phyloP scores from a whole-genome alignment of 2,797 vertebrate species.

The Syndactyla subalaris region DNA sequence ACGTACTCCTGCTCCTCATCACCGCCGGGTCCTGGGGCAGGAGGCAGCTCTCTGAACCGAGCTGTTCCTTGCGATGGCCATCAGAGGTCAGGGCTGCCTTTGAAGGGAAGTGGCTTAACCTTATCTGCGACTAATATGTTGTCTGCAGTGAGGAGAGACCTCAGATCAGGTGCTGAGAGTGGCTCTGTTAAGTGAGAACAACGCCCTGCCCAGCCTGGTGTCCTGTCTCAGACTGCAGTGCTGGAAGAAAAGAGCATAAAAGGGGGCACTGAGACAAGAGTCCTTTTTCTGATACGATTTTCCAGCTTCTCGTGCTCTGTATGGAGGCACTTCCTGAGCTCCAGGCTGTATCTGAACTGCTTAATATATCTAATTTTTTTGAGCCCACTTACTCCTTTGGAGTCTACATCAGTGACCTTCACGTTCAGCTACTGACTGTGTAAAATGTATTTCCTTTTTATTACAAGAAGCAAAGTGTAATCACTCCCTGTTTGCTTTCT shows the following conservation, averaged over 20 bases:
- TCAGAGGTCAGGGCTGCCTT: slow-evolving; percentile 49
- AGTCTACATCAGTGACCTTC: neutral
- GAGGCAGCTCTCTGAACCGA: neutral
- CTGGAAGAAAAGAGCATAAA: neutral
- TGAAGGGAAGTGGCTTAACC: neutral
- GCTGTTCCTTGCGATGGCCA: slow-evolving; percentile 13
- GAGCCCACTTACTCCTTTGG: neutral
- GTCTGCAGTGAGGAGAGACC: neutral
- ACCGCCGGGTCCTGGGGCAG: neutral
- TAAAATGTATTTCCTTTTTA: neutral
- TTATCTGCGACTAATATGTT: neutral
- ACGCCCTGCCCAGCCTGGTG: neutral
- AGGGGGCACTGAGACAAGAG: neutral
- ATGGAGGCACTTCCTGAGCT: neutral
- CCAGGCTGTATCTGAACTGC: neutral
- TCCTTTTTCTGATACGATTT: neutral
- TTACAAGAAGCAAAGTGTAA: neutral
- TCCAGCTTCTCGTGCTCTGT: neutral
- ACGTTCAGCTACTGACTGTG: neutral
- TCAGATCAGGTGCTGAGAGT: neutral
- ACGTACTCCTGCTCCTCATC: neutral
- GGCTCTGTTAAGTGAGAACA: neutral
- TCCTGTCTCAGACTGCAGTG: neutral
- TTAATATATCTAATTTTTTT: neutral
- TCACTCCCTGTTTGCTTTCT: neutral